A percentile compares a stretch with the other conserved stretches of the same genome.
phyloP scores from a whole-genome alignment of 2,888 invertebrate genomes.

The Ophioninae sp. region DNA sequence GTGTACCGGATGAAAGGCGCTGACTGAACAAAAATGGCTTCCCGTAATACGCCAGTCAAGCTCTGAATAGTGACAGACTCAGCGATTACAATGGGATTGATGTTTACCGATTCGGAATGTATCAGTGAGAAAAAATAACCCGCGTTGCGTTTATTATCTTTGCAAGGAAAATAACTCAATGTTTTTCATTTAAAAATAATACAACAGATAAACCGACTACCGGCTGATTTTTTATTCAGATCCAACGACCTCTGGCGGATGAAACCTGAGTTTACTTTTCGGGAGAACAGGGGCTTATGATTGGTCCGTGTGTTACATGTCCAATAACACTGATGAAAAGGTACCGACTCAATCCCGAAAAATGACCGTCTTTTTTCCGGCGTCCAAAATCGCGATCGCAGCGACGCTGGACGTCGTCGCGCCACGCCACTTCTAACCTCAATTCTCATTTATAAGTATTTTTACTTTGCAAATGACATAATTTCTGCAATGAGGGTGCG shows the following conservation, averaged over 20 bases:
- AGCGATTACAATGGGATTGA: neutral
- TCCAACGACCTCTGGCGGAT: neutral
- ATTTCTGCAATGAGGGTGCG: constrained; percentile 44
- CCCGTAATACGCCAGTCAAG: constrained; percentile 70
- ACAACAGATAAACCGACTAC: neutral
- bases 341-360: neutral
- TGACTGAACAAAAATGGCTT: constrained; percentile 71
- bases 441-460: constrained; percentile 23
- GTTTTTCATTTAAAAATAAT: neutral
- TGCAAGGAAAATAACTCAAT: neutral
- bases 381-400: neutral
- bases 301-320: no score
- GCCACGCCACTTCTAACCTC: constrained; percentile 32
- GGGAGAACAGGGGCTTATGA: no score
- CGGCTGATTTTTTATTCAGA: neutral
- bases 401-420: constrained; percentile 26
- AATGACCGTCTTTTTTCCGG: neutral
- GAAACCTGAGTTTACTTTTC: neutral
- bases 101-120: neutral
- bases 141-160: neutral
- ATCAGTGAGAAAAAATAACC: neutral
- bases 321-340: no score
- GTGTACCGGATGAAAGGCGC: constrained; percentile 76
- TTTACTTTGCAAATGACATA: constrained; percentile 39
- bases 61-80: constrained; percentile 27